A percentile compares a stretch with the other conserved stretches of the same genome.
Conservation (phyloP, 2,888 invertebrate genomes). For the Andrena chrysosceles region DNA sequence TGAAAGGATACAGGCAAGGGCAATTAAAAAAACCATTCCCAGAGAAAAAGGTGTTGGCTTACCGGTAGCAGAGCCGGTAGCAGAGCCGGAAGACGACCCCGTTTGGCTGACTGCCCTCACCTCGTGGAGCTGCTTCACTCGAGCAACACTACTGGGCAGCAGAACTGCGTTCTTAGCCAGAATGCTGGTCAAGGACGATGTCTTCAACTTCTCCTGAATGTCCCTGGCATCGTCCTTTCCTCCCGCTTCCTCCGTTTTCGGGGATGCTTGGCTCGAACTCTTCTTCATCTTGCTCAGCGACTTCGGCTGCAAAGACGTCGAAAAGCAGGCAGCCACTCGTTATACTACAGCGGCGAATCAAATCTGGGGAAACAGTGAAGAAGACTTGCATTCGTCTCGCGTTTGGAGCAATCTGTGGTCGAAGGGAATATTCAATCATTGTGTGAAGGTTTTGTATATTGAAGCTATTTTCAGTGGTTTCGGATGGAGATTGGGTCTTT, state of each 20-base stretch:
- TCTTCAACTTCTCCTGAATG: conserved; percentile 76
- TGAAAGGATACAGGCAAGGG: not conserved
- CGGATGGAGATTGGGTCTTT: not conserved
- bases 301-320: conserved; percentile 10
- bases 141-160: conserved; percentile 77
- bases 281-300: conserved; percentile 37
- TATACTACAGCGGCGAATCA: conserved; percentile 9
- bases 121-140: conserved; percentile 73
- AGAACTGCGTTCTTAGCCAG: conserved; percentile 75
- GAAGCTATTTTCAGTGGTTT: not conserved
- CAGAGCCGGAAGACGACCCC: conserved; percentile 76
- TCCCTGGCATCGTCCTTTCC: conserved; percentile 36
- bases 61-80: conserved; percentile 84
- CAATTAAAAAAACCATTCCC: not conserved
- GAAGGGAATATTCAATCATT: conserved; percentile 5
- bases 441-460: conserved; percentile 25
- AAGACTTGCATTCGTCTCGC: conserved; percentile 7
- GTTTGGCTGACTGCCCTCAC: conserved; percentile 41
- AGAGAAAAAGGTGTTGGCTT: conserved; percentile 47
- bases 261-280: not conserved
- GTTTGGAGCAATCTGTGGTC: not conserved
- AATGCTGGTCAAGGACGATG: conserved; percentile 71
- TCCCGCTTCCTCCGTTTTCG: conserved; percentile 21
- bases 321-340: not conserved
- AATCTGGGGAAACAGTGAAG: conserved; percentile 33